Evolutionary conservation across 35 echinoderm and acorn worm genomes (phyloP).

Genomic region (Ophiothrix spiculata): DNA sequence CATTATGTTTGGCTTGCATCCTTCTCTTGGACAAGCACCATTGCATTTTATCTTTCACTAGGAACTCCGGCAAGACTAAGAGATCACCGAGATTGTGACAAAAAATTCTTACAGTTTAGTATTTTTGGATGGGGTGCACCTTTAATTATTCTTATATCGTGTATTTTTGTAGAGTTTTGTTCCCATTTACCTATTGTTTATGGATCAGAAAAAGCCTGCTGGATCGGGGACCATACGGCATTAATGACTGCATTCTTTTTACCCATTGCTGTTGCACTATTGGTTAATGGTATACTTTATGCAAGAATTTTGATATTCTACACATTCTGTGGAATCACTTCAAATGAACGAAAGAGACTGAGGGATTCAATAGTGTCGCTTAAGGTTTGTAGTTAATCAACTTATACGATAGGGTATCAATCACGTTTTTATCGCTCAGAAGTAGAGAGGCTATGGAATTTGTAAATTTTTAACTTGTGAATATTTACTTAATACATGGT

Average conservation of each 20-base stretch:
- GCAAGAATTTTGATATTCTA: constrained; percentile 35
- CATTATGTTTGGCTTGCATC: constrained; percentile 47
- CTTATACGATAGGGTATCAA: background rate
- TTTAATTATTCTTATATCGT: constrained; percentile 22
- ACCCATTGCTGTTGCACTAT: constrained; percentile 34
- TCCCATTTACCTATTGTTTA: background rate
- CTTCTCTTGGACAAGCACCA: constrained; percentile 61
- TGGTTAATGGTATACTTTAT: constrained; percentile 42
- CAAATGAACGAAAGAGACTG: constrained; percentile 9
- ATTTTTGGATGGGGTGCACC: constrained; percentile 60
- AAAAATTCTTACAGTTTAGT: constrained; percentile 38
- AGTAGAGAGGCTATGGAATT: background rate
- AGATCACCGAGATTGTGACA: background rate
- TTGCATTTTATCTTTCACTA: constrained; percentile 52
- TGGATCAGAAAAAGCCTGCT: constrained; percentile 28
- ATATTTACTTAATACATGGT: too few species aligned
- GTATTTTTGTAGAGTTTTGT: constrained; percentile 38
- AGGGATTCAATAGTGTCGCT: constrained; percentile 42
- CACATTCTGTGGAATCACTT: constrained; percentile 26
- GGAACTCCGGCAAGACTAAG: constrained; percentile 25
- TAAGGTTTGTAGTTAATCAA: constrained; percentile 15
- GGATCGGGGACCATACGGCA: constrained; percentile 28
- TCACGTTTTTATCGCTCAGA: background rate
- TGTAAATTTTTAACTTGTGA: background rate
- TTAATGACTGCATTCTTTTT: constrained; percentile 30